Conservation (phyloP, 1,140 invertebrate species). For the Pogonognathellus flavescens region DNA sequence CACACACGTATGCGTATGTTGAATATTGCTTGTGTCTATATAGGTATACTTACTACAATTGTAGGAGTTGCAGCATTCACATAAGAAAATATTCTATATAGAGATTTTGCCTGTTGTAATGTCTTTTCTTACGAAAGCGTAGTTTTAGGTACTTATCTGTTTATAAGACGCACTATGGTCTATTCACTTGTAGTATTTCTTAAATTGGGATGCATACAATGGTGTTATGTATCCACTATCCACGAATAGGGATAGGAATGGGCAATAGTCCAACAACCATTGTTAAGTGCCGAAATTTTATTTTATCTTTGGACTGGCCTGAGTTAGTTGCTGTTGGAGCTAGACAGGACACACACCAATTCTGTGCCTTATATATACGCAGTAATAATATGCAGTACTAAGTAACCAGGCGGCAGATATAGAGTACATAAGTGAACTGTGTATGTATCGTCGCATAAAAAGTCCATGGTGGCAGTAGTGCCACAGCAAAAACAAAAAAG, state of each 20-base stretch:
- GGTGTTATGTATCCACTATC: background rate
- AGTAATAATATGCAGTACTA: background rate
- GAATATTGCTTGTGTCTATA: too few species aligned
- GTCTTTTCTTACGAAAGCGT: too few species aligned
- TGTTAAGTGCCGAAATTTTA: constrained; percentile 64
- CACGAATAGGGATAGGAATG: constrained; percentile 47
- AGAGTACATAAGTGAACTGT: too few species aligned
- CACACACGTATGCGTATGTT: background rate
- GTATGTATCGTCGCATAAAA: too few species aligned
- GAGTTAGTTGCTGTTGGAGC: constrained; percentile 49
- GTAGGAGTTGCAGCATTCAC: too few species aligned
- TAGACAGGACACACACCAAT: constrained; percentile 23
- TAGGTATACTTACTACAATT: too few species aligned
- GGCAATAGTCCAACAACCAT: constrained; percentile 62
- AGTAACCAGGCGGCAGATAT: background rate
- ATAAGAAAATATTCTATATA: too few species aligned
- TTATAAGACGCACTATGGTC: too few species aligned
- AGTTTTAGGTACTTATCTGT: too few species aligned
- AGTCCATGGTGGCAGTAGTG: too few species aligned
- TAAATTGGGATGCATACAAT: background rate
- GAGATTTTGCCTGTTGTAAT: too few species aligned
- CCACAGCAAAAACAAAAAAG: background rate
- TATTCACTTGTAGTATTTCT: too few species aligned
- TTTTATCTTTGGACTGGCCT: constrained; percentile 52
- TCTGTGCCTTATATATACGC: background rate